These are phyloP conservation scores for Calcarius lapponicus DNA, from an alignment of 2,797 vertebrate species.

Conservation along the genomic window DNA sequence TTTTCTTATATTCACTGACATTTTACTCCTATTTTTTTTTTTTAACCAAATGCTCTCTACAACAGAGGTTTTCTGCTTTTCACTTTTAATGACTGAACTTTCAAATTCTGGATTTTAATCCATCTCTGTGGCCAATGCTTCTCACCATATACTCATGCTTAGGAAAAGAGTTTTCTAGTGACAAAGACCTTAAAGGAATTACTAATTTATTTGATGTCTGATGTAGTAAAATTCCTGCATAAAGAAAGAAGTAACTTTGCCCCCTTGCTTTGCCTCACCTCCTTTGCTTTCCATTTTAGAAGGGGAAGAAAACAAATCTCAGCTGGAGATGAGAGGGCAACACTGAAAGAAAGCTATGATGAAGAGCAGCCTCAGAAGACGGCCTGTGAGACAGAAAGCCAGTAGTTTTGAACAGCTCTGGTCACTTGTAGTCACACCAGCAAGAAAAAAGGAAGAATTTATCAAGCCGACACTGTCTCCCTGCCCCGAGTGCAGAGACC, in stretches of 20 bases:
- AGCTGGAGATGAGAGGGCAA: not conserved
- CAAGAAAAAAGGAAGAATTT: slow-evolving; percentile 70
- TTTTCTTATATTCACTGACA: not conserved
- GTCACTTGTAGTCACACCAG: slow-evolving; percentile 54
- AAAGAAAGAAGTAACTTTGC: not conserved
- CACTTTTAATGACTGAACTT: not conserved
- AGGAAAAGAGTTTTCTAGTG: not conserved
- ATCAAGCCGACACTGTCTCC: slow-evolving; percentile 62
- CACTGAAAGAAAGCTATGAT: not conserved
- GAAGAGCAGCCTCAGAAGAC: not conserved
- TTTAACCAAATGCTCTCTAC: not conserved
- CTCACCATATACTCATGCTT: not conserved
- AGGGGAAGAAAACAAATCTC: not conserved
- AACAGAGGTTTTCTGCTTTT: not conserved
- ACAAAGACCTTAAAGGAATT: not conserved
- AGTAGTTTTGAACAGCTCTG: slow-evolving; percentile 61
- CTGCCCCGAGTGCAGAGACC: slow-evolving; percentile 61
- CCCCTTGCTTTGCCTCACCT: not conserved
- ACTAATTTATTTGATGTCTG: not conserved
- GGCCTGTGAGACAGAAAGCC: slow-evolving; percentile 21
- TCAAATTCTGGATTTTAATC: not conserved
- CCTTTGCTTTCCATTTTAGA: not conserved
- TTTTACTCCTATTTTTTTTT: not conserved
- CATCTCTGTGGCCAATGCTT: not conserved
- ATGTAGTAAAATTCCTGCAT: not conserved